A percentile compares a stretch with the other conserved stretches of the same genome.
These are phyloP conservation scores for Rutilus rutilus DNA, from an alignment of 2,113 vertebrate genomes.

Conservation along the genomic window DNA sequence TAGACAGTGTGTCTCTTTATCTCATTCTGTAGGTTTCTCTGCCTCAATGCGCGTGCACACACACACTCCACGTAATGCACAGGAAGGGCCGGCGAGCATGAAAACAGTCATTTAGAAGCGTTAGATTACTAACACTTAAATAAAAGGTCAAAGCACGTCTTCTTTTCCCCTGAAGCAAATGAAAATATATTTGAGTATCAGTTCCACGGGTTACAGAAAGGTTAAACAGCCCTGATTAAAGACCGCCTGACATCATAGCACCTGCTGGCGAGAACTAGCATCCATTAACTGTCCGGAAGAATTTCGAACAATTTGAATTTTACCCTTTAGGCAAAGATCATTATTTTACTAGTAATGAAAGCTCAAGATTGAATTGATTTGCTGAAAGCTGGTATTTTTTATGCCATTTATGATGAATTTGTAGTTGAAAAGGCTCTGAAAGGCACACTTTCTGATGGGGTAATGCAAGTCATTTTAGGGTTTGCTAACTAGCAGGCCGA, in stretches of 20 bases:
- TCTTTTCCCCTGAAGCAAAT: slow-evolving; percentile 18
- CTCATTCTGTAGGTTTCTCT: not conserved
- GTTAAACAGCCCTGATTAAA: slow-evolving; percentile 35
- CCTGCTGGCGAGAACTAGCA: not conserved
- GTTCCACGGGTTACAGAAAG: slow-evolving; percentile 23
- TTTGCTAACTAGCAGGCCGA: too few species aligned
- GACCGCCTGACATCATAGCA: slow-evolving; percentile 15
- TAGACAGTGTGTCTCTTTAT: slow-evolving; percentile 13
- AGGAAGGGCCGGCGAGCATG: not conserved
- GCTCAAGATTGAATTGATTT: not conserved
- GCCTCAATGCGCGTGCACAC: not conserved
- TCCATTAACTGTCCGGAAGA: not conserved
- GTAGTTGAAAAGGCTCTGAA: too few species aligned
- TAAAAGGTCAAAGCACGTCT: slow-evolving; percentile 29
- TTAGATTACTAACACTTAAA: slow-evolving; percentile 38
- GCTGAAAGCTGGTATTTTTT: not conserved
- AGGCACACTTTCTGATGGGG: too few species aligned
- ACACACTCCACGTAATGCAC: not conserved
- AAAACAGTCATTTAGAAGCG: slow-evolving; percentile 1
- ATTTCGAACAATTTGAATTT: not conserved
- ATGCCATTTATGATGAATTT: not conserved
- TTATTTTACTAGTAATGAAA: slow-evolving; percentile 35
- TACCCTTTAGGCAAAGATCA: not conserved
- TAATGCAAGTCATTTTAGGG: too few species aligned
- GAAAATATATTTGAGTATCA: slow-evolving; percentile 18